Conservation (phyloP, 1,140 invertebrate genomes). For the Drepana arcuata region DNA sequence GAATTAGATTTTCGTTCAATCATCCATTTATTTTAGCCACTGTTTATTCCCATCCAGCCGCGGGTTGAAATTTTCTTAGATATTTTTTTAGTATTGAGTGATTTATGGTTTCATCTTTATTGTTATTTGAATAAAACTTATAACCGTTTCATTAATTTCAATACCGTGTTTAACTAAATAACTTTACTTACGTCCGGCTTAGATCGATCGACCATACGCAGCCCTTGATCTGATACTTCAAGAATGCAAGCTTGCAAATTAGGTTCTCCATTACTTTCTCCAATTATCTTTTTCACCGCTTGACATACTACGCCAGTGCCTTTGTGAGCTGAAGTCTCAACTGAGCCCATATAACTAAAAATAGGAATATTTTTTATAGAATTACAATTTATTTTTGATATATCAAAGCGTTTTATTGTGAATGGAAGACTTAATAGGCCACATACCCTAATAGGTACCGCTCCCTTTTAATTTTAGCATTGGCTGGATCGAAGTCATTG, state of each 20-base stretch:
- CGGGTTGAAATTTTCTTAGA: no score
- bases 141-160: no score
- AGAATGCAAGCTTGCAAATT: constrained; percentile 86
- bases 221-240: constrained; percentile 95
- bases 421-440: background rate
- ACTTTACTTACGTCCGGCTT: constrained; percentile 77
- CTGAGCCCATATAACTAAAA: constrained; percentile 89
- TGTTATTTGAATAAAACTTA: no score
- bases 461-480: constrained; percentile 88
- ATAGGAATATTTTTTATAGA: background rate
- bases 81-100: background rate
- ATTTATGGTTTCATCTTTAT: background rate
- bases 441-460: constrained; percentile 86
- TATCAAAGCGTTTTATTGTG: background rate
- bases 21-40: no score
- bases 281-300: constrained; percentile 86
- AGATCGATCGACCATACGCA: constrained; percentile 93
- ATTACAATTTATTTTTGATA: background rate
- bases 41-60: no score
- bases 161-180: no score
- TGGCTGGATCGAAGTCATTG: constrained; percentile 91
- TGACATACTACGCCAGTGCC: constrained; percentile 91
- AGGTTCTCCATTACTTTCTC: constrained; percentile 77
- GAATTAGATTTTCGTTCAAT: no score
- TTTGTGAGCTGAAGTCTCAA: constrained; percentile 95